phyloP scores from a whole-genome alignment of 2,888 invertebrate genomes.

The Seira sanloemensis region DNA sequence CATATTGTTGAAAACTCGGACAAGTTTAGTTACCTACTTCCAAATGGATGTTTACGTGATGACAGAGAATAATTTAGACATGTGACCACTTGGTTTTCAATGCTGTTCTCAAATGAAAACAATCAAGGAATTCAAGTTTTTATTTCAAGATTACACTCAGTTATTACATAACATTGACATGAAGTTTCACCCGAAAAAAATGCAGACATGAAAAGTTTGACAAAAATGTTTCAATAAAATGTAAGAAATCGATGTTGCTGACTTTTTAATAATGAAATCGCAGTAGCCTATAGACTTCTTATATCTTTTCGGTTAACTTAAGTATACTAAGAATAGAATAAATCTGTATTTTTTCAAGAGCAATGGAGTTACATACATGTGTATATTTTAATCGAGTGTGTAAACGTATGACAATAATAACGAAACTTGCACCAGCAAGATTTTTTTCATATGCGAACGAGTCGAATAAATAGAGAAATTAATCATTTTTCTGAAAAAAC shows the following conservation, averaged over 20 bases:
- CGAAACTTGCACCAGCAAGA: conserved; percentile 46
- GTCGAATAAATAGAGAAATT: not conserved
- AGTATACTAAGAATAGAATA: too few relatives aligned
- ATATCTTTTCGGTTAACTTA: too few relatives aligned
- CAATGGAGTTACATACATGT: not conserved
- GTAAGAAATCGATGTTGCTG: not conserved
- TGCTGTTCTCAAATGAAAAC: too few relatives aligned
- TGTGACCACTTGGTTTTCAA: too few relatives aligned
- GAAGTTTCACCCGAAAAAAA: not conserved
- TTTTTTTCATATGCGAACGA: not conserved
- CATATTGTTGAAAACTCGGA: conserved; percentile 31
- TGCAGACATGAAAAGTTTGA: not conserved
- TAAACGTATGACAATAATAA: not conserved
- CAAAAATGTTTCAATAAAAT: not conserved
- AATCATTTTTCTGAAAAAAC: not conserved
- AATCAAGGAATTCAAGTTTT: not conserved
- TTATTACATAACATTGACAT: not conserved
- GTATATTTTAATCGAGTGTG: not conserved
- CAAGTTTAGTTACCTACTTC: conserved; percentile 53
- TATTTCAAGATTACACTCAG: conserved; percentile 18
- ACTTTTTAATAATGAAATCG: not conserved
- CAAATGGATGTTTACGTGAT: conserved; percentile 64
- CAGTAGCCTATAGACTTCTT: not conserved
- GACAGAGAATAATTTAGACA: too few relatives aligned
- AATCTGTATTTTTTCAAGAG: too few relatives aligned